Conservation (phyloP, 2,797 vertebrate genomes). For the Mycteria americana region DNA sequence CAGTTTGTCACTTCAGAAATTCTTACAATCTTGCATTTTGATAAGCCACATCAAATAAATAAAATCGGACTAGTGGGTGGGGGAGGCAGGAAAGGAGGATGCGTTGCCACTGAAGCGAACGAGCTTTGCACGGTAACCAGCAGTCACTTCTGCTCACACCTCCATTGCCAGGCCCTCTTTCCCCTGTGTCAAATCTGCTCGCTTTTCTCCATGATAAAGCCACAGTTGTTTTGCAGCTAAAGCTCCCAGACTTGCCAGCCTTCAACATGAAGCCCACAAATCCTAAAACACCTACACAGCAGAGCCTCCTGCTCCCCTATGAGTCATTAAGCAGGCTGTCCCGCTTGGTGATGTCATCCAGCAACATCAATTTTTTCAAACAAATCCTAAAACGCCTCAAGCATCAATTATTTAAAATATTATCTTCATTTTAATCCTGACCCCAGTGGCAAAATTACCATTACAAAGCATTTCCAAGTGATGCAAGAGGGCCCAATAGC, state of each 20-base stretch:
- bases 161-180: neutral
- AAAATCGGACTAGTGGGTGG: neutral
- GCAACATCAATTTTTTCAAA: neutral
- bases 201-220: neutral
- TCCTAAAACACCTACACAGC: conserved; percentile 63
- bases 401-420: conserved; percentile 49
- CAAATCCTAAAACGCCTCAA: neutral
- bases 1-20: conserved; percentile 33
- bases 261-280: conserved; percentile 56
- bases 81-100: conserved; percentile 2
- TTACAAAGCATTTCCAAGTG: conserved; percentile 1
- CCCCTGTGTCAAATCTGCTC: neutral
- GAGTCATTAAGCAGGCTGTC: conserved; percentile 65
- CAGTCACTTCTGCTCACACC: conserved; percentile 16
- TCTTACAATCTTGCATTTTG: conserved; percentile 27
- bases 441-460: conserved; percentile 21
- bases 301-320: conserved; percentile 56
- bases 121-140: neutral
- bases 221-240: conserved; percentile 39
- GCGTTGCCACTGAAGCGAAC: neutral
- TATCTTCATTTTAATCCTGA: conserved; percentile 46
- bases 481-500: conserved; percentile 24
- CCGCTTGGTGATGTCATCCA: conserved; percentile 46
- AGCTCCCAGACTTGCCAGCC: conserved; percentile 47
- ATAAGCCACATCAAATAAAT: neutral